phyloP scores from a whole-genome alignment of 2,797 vertebrate genomes.

The Coracias cyanogaster region DNA sequence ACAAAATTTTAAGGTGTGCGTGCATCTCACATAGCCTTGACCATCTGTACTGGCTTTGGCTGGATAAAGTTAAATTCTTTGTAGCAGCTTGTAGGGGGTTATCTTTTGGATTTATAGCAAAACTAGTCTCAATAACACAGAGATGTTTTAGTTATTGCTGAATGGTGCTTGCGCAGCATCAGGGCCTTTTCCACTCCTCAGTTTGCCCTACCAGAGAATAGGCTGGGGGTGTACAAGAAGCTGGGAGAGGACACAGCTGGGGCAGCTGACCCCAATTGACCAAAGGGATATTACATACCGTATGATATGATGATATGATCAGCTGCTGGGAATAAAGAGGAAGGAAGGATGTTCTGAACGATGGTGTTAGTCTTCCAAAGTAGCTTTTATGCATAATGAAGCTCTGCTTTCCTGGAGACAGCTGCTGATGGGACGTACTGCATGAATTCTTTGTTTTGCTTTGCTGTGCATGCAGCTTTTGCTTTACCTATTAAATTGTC shows the following conservation, averaged over 20 bases:
- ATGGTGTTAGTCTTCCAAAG: neutral
- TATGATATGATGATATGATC: neutral
- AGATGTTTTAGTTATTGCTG: neutral
- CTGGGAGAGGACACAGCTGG: neutral
- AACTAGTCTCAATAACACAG: neutral
- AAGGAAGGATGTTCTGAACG: neutral
- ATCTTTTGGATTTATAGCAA: neutral
- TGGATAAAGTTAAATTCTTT: neutral
- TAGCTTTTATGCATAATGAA: accelerated
- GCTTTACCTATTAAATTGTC: neutral
- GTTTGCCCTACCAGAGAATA: accelerated
- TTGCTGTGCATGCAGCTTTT: accelerated
- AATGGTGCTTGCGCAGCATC: neutral
- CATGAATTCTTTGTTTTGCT: neutral
- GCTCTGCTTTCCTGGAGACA: neutral
- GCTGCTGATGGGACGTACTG: neutral
- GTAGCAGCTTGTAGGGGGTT: neutral
- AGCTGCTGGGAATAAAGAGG: neutral
- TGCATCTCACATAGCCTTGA: neutral
- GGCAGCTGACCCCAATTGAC: neutral
- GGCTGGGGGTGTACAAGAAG: neutral
- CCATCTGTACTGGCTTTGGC: neutral
- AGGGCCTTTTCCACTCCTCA: neutral
- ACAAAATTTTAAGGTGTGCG: neutral
- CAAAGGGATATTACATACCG: neutral